Evolutionary conservation across 2,113 vertebrate species (phyloP).

Genomic region (Cygnus buccinator): DNA sequence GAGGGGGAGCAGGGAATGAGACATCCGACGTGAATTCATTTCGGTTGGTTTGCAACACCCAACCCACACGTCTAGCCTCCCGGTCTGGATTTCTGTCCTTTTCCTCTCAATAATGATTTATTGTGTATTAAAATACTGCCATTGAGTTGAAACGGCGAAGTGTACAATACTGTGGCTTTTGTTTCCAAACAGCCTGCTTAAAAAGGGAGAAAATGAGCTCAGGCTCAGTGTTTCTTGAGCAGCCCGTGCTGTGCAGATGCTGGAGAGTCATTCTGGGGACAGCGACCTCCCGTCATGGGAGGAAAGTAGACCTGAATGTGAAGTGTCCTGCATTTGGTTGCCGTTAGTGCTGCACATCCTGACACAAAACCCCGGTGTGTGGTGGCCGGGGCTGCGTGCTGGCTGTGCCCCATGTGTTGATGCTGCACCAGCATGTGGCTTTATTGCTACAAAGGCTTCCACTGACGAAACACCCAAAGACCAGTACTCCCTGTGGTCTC

Average conservation of each 20-base stretch:
- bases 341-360: background rate
- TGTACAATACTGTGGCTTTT: background rate
- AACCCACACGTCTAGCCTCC: background rate
- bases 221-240: background rate
- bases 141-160: background rate
- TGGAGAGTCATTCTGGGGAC: background rate
- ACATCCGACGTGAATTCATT: background rate
- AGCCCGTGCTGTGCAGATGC: background rate
- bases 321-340: background rate
- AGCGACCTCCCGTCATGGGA: background rate
- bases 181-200: background rate
- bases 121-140: background rate
- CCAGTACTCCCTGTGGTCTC: background rate
- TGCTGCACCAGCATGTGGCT: rapidly evolving
- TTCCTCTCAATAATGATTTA: background rate
- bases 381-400: background rate
- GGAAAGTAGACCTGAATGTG: background rate
- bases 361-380: background rate
- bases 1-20: background rate
- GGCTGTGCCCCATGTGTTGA: rapidly evolving
- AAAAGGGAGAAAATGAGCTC: background rate
- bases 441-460: background rate
- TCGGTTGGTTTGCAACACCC: background rate
- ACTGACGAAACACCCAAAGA: rapidly evolving
- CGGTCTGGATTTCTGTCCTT: background rate